phyloP scores from a whole-genome alignment of 2,888 invertebrate genomes.

The Caprella mutica region DNA sequence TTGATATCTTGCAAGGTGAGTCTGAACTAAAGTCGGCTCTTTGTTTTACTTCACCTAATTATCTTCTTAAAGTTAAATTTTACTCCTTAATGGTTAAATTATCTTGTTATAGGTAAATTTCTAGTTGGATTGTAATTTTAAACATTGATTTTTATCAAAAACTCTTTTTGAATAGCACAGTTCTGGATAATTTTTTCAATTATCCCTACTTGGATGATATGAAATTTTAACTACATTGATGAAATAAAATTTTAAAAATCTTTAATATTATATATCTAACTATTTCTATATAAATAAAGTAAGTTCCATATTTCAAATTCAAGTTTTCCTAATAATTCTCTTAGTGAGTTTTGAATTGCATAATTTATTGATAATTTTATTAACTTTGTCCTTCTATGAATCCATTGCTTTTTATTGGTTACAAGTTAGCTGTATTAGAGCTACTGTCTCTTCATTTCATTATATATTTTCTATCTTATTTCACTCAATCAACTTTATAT shows the following conservation, averaged over 20 bases:
- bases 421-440: background rate
- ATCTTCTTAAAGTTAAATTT: too few relatives aligned
- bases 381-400: background rate
- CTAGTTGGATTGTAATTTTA: too few relatives aligned
- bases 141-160: too few relatives aligned
- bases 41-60: background rate
- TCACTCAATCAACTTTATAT: too few relatives aligned
- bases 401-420: background rate
- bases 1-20: constrained; percentile 53
- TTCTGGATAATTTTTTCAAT: too few relatives aligned
- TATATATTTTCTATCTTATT: background rate
- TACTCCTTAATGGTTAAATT: too few relatives aligned
- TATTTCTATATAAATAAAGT: background rate
- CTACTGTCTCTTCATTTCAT: background rate
- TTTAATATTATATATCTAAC: background rate
- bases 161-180: too few relatives aligned
- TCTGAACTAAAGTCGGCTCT: constrained; percentile 35
- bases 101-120: too few relatives aligned
- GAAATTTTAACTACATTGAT: background rate
- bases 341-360: background rate
- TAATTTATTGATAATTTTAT: background rate
- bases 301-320: background rate
- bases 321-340: background rate
- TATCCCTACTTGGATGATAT: too few relatives aligned
- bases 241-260: background rate